A percentile compares a stretch with the other conserved stretches of the same genome.
Conservation (phyloP, 2,797 vertebrate species). For the Mionectes olivaceus region DNA sequence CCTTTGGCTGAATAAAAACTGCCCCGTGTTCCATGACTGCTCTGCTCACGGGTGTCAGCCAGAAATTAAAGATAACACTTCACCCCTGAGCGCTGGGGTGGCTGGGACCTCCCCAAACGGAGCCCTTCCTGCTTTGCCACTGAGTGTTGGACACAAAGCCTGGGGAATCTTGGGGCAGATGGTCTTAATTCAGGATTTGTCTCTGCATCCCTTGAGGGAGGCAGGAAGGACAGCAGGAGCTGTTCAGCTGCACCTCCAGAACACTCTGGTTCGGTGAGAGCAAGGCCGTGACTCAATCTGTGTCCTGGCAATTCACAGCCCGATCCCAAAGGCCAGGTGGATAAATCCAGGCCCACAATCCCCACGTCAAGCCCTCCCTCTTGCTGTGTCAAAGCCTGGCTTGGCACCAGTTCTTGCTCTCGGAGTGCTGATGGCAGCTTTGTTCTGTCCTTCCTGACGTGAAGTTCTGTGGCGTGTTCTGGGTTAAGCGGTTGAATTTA, state of each 20-base stretch:
- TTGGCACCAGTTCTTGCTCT: background rate
- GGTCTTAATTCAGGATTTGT: background rate
- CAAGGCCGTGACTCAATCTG: background rate
- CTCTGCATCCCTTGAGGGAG: background rate
- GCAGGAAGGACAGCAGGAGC: background rate
- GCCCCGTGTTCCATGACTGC: accelerated
- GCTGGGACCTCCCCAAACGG: background rate
- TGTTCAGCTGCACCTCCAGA: background rate
- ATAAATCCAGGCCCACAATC: background rate
- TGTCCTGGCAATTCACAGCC: accelerated
- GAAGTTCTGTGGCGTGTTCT: background rate
- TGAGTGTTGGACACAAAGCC: background rate
- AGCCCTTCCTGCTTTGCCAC: background rate
- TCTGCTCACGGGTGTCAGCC: background rate
- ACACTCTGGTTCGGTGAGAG: background rate
- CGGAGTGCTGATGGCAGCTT: background rate
- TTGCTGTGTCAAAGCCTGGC: background rate
- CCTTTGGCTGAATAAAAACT: background rate
- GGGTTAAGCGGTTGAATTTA: background rate
- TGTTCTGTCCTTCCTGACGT: background rate
- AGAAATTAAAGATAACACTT: background rate
- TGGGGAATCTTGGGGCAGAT: background rate
- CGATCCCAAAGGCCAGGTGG: background rate
- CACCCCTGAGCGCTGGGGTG: accelerated
- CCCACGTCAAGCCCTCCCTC: background rate